Conservation (phyloP, 2,113 vertebrate species). For the Muscicapa adusta region DNA sequence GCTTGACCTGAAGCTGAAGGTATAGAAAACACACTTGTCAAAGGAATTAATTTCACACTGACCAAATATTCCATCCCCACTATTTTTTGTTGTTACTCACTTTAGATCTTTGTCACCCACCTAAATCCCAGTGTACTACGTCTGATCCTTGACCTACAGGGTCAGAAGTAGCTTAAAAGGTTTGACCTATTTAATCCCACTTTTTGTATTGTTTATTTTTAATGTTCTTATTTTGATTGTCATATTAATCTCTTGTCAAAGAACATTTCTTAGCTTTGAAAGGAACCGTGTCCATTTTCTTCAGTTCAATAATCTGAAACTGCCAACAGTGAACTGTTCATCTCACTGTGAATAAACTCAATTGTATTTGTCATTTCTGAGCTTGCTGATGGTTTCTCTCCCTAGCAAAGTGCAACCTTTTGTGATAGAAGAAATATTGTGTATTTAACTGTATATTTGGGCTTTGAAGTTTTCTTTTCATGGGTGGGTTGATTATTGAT, state of each 20-base stretch:
- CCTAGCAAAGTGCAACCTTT: background rate
- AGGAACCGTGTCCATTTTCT: background rate
- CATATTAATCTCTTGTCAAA: conserved; percentile 4
- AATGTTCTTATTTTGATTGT: background rate
- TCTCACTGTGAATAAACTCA: conserved; percentile 46
- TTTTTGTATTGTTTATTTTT: background rate
- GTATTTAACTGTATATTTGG: background rate
- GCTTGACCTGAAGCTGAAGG: background rate
- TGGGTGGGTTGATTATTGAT: background rate
- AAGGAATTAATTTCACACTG: background rate
- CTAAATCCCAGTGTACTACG: background rate
- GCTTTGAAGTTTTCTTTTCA: background rate
- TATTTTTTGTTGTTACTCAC: background rate
- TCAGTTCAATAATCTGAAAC: conserved; percentile 27
- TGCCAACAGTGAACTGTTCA: background rate
- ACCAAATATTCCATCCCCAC: background rate
- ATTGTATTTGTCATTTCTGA: conserved; percentile 45
- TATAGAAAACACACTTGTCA: background rate
- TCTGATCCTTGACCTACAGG: background rate
- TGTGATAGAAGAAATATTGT: background rate
- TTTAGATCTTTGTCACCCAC: background rate
- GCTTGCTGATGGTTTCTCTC: background rate
- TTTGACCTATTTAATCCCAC: background rate
- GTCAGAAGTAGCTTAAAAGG: background rate
- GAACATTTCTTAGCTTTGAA: conserved; percentile 3